phyloP scores from a whole-genome alignment of 1,140 invertebrate species.

The Drosophila arawakana region DNA sequence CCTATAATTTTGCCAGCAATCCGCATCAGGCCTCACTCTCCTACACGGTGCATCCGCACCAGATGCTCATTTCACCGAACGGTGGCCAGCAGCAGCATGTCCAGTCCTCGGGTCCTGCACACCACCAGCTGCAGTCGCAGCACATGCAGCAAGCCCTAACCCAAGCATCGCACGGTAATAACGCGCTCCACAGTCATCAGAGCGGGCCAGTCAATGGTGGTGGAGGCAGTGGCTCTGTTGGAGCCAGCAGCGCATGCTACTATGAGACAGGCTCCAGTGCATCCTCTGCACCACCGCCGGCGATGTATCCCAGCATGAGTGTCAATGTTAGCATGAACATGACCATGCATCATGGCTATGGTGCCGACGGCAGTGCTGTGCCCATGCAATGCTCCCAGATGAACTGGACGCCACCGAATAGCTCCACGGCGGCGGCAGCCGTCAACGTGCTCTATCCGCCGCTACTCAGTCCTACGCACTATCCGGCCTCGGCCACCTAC shows the following conservation, averaged over 20 bases:
- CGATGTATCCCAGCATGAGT: slow-evolving; percentile 94
- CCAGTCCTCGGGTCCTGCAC: slow-evolving; percentile 49
- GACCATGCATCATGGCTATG: slow-evolving; percentile 96
- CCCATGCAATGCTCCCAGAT: slow-evolving; percentile 88
- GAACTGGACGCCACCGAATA: slow-evolving; percentile 88
- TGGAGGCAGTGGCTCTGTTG: slow-evolving; percentile 32
- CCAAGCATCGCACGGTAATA: slow-evolving; percentile 70
- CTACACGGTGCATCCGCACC: slow-evolving; percentile 85
- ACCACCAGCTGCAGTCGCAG: slow-evolving; percentile 56
- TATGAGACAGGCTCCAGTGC: slow-evolving; percentile 58
- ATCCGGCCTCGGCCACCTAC: slow-evolving; percentile 88
- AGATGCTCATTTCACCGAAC: slow-evolving; percentile 84
- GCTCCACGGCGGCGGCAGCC: slow-evolving; percentile 85
- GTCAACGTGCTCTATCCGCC: slow-evolving; percentile 87
- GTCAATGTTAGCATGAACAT: slow-evolving; percentile 99
- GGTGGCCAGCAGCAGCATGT: slow-evolving; percentile 66
- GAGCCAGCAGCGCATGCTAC: slow-evolving; percentile 54
- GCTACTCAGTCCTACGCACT: slow-evolving; percentile 87
- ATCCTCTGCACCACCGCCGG: slow-evolving; percentile 74
- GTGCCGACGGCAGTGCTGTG: slow-evolving; percentile 86
- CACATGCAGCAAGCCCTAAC: slow-evolving; percentile 64
- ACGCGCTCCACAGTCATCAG: slow-evolving; percentile 61
- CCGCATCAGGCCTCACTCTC: slow-evolving; percentile 85
- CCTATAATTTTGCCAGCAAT: slow-evolving; percentile 87
- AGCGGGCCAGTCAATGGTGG: slow-evolving; percentile 23